Conservation (phyloP, 2,888 invertebrate species). For the Latheticus oryzae region DNA sequence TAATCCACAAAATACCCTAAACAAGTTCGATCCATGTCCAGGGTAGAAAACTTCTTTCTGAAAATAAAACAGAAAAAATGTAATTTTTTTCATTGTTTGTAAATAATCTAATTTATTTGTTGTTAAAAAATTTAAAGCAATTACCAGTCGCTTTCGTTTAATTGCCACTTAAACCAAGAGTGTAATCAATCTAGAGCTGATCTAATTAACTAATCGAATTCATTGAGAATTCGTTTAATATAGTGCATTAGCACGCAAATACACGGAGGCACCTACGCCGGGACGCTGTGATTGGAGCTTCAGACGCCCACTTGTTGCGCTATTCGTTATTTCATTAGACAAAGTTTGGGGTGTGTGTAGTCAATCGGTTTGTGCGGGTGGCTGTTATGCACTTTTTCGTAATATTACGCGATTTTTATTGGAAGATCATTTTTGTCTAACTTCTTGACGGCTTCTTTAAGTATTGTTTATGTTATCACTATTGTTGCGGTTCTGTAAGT, state of each 20-base stretch:
- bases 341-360: constrained; percentile 40
- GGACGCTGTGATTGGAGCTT: constrained; percentile 50
- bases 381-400: constrained; percentile 26
- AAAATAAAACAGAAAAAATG: constrained; percentile 26
- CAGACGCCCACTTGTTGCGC: constrained; percentile 52
- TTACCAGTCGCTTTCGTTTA: too few relatives aligned
- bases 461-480: constrained; percentile 13
- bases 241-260: constrained; percentile 48
- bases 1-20: constrained; percentile 45
- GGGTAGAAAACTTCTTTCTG: constrained; percentile 4
- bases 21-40: constrained; percentile 29
- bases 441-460: too few relatives aligned
- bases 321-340: constrained; percentile 42
- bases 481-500: constrained; percentile 7
- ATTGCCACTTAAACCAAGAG: constrained; percentile 32
- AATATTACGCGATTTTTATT: constrained; percentile 6
- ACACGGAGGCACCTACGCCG: constrained; percentile 46
- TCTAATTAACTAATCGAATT: constrained; percentile 49
- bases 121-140: too few relatives aligned
- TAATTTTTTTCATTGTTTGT: not conserved
- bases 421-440: too few relatives aligned
- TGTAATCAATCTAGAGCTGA: constrained; percentile 42
- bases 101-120: not conserved
- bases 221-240: constrained; percentile 50
- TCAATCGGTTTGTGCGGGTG: constrained; percentile 39